Evolutionary conservation across 2,888 invertebrate genomes (phyloP), one percentile per base, ranked within the genome.

Genomic region (Ormyrus rosae): DNA sequence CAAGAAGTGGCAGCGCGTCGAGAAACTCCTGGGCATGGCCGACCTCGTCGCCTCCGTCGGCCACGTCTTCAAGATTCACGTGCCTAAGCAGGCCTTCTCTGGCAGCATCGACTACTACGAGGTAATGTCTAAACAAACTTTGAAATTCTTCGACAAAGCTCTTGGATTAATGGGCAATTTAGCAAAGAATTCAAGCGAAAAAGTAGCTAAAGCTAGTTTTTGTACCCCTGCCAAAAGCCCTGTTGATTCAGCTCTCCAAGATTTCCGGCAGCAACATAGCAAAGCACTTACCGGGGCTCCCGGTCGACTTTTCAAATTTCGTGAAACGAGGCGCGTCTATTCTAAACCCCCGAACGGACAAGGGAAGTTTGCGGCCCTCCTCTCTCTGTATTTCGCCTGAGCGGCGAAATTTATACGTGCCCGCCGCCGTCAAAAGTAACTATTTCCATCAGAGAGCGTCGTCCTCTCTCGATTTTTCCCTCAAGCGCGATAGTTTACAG

Each of bases 31-130:
- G 90, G 92, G 91, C 46, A 89, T 94, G 82, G 93, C 94, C 73
- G 94, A 95, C 87, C 92, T 93, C 82, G 93, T 93, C 84, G 85
- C 87, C 5, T 95, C 95, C 85, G 92, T 93, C 83, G 96, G 96
- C 65, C 94, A 94, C 87, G 91, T 95, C 81, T 95, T 96, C 91
- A 94, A 94, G 84, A 93, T 95, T 90, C 93, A 93, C 85, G 93
- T 96, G 85, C 95, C 96, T 13, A 93, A 93, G 84, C 94, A 95
- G 90, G 94, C 95, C 45, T 95, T 95, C 91, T 92, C 93, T 76
- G 95, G 94, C 82, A 92, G 92, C 85, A 93, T 95, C 68, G 91
- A 93, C 87, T 92, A 92, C 87, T 34, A 34, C 34, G 34, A 34
- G 34, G 34, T 34, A 34, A 34, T 13, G 13, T 13, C 13, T 13